Evolutionary conservation across 2,113 vertebrate genomes (phyloP).

Genomic region (Hiodon alosoides): DNA sequence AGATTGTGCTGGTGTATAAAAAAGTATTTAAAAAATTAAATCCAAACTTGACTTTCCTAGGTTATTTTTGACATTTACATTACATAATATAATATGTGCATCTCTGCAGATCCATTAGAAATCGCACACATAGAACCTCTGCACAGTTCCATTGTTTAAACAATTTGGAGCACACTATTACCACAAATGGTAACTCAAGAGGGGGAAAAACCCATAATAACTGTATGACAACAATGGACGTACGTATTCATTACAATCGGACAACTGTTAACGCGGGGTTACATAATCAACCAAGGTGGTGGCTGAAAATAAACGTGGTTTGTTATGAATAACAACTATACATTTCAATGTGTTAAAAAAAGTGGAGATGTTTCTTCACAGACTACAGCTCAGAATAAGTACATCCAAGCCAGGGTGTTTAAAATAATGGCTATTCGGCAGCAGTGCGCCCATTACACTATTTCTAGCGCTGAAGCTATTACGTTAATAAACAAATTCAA

Average conservation of each 20-base stretch:
- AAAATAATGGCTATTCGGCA: constrained; percentile 15
- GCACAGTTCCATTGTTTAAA: no score
- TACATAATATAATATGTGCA: no score
- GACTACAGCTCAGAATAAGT: constrained; percentile 11
- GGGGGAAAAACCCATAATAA: no score
- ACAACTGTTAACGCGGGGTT: not conserved
- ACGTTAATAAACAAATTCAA: constrained; percentile 48
- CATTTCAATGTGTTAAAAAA: constrained; percentile 26
- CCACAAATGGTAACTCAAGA: no score
- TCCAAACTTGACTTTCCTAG: no score
- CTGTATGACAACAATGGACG: no score
- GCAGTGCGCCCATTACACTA: constrained; percentile 34
- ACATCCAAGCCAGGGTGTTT: constrained; percentile 6
- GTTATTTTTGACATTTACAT: no score
- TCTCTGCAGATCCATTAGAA: no score
- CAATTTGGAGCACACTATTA: no score
- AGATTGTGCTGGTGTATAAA: no score
- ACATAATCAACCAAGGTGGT: not conserved
- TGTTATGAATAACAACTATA: constrained; percentile 30
- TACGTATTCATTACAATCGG: not conserved
- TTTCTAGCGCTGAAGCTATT: constrained; percentile 13
- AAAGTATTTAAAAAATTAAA: no score
- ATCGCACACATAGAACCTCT: no score
- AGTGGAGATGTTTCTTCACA: constrained; percentile 36
- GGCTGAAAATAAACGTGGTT: constrained; percentile 25